These are phyloP conservation scores for Tridacna crocea DNA, from an alignment of 2,888 invertebrate species.

Conservation along the genomic window DNA sequence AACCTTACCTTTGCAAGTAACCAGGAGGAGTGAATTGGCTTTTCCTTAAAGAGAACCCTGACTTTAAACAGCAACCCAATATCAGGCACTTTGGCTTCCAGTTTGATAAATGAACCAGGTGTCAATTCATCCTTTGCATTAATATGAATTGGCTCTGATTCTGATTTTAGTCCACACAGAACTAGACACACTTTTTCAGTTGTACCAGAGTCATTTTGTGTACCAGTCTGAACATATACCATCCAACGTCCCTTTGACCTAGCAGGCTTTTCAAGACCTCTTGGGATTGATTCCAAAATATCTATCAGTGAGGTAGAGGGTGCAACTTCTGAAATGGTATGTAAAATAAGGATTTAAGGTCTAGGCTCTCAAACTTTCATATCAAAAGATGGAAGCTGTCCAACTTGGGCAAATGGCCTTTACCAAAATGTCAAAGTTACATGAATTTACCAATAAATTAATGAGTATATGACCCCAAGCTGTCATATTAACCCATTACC, in stretches of 20 bases:
- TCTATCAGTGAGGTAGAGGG: constrained; percentile 57
- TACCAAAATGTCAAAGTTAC: no score
- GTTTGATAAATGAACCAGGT: constrained; percentile 69
- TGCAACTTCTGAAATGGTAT: constrained; percentile 33
- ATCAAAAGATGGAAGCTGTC: no score
- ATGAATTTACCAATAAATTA: no score
- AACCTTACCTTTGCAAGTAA: constrained; percentile 74
- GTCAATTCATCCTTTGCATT: constrained; percentile 71
- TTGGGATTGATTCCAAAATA: constrained; percentile 53
- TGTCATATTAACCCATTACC: no score
- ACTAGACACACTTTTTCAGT: constrained; percentile 72
- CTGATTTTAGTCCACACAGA: constrained; percentile 78
- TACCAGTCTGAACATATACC: constrained; percentile 70
- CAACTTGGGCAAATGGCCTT: no score
- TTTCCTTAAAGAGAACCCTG: constrained; percentile 72
- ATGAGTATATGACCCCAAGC: no score
- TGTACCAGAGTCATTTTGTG: constrained; percentile 70
- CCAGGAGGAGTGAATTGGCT: constrained; percentile 73
- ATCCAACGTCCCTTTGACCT: constrained; percentile 67
- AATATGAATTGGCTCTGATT: constrained; percentile 73
- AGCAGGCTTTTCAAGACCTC: constrained; percentile 52
- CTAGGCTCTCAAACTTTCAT: no score
- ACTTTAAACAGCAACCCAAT: constrained; percentile 78
- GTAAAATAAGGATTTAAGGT: no score
- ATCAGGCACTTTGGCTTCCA: constrained; percentile 69